Base-by-base conservation (phyloP, 2,888 invertebrate genomes). In the Blastobasis adustella region DNA sequence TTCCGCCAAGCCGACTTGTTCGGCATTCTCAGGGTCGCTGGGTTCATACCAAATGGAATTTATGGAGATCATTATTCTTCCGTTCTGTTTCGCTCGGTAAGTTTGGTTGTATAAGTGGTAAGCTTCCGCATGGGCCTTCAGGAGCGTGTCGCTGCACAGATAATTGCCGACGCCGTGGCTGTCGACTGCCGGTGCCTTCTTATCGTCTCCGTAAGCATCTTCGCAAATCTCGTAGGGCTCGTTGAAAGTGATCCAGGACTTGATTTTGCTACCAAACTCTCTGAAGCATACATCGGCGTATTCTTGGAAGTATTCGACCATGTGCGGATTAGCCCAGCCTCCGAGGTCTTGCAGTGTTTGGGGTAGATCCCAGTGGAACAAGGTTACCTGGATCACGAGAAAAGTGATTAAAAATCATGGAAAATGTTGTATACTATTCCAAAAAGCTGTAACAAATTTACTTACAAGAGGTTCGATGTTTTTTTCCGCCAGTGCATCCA, bases 181-280 rank as follows among this genome's bases (percentile, higher is more conserved):
- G 56, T 89, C 76, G 8, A 89, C 50, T 1, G 88, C 90, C n/a
- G 90, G 90, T 6, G 90, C 90, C 57, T 87, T 88, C 59, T 78
- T 79, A 0, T 71, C 77, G 57, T 83, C 83, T 6, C 90, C 91
- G 63, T 92, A 83, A 69, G 90, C 90, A 48, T 82, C 80, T 56
- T 84, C 81, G 63, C 90, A 90, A 46, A 89, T 81, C 57, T 90
- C 88, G 52, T 83, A 88, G 0, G 93, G 93, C 63, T 93, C 93
- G 66, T 94, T 94, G 58, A 94, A 84, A 0, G 94, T 94, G 46
- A 93, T 90, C 93, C 93, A 94, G 5, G 85, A 84, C 61, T 92
- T 91, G 48, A 92, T 90, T 65, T 82, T 83, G 60, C 85, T 87
- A 39, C 91, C 91, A 59, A 91, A 91, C 53, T 85, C 76, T 54